These are phyloP conservation scores for Carpatolechia fugitivella DNA, from an alignment of 2,888 invertebrate species.

Conservation along the genomic window DNA sequence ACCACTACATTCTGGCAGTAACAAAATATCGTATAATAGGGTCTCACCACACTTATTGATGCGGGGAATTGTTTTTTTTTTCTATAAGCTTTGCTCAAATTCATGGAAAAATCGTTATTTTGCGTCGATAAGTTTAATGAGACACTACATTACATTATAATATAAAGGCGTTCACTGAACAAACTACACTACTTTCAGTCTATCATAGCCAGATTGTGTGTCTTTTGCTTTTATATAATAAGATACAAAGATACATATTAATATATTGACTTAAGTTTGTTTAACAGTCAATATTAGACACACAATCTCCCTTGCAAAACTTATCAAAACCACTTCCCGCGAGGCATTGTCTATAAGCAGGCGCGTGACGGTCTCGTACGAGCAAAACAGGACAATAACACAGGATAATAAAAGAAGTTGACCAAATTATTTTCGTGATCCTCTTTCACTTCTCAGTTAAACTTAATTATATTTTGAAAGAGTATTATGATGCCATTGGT, in stretches of 20 bases:
- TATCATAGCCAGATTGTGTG: slow-evolving; percentile 30
- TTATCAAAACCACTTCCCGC: background rate
- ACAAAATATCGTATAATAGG: background rate
- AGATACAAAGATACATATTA: background rate
- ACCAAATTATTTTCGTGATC: too few relatives aligned
- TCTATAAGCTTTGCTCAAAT: too few relatives aligned
- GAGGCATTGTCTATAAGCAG: background rate
- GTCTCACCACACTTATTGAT: too few relatives aligned
- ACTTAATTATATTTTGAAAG: too few relatives aligned
- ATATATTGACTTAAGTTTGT: background rate
- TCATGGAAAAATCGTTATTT: too few relatives aligned
- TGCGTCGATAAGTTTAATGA: too few relatives aligned
- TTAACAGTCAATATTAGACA: slow-evolving; percentile 19
- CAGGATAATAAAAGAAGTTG: too few relatives aligned
- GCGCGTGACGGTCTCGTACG: too few relatives aligned
- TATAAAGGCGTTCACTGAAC: slow-evolving; percentile 4
- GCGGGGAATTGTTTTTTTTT: too few relatives aligned
- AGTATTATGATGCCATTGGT: too few relatives aligned
- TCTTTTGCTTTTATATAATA: slow-evolving; percentile 9
- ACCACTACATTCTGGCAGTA: background rate
- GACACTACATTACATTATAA: background rate
- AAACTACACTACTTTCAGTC: slow-evolving; percentile 30
- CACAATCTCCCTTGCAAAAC: slow-evolving; percentile 25
- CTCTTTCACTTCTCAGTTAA: too few relatives aligned
- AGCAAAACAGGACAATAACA: too few relatives aligned